Percentiles rank a stretch among this genome's conserved stretches.
Conservation (phyloP, 2,888 invertebrate genomes). For the Pheosia tremula region DNA sequence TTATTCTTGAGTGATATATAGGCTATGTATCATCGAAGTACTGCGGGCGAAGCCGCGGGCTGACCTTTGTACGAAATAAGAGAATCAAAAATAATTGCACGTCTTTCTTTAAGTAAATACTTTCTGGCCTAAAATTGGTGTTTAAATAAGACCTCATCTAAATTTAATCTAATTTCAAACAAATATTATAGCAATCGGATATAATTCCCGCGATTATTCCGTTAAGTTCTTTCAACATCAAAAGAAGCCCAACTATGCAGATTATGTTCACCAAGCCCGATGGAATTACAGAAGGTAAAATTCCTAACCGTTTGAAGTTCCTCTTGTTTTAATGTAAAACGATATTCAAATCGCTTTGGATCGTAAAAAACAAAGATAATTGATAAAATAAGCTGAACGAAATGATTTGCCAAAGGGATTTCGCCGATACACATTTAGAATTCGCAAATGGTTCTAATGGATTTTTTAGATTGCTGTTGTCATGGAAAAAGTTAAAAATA, state of each 20-base stretch:
- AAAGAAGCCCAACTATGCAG: constrained; percentile 35
- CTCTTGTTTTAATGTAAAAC: constrained; percentile 37
- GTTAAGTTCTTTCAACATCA: constrained; percentile 30
- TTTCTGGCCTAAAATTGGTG: too few relatives aligned
- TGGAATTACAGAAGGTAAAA: constrained; percentile 36
- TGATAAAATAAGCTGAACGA: constrained; percentile 43
- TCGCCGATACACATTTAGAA: constrained; percentile 48
- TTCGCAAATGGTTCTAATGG: constrained; percentile 50
- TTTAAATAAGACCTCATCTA: too few relatives aligned
- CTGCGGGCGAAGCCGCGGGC: too few relatives aligned
- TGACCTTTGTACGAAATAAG: too few relatives aligned
- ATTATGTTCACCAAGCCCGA: constrained; percentile 34
- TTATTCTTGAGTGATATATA: too few relatives aligned
- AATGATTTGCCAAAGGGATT: constrained; percentile 37
- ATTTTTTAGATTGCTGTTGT: constrained; percentile 46
- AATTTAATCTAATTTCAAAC: not conserved
- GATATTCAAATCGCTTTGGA: constrained; percentile 39
- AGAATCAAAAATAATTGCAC: too few relatives aligned
- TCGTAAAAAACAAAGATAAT: constrained; percentile 44
- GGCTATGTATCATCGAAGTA: too few relatives aligned
- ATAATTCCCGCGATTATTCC: constrained; percentile 20
- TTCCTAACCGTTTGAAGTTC: constrained; percentile 34
- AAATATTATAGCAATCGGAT: constrained; percentile 1
- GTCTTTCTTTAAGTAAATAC: too few relatives aligned
- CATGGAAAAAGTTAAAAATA: constrained; percentile 54